Evolutionary conservation across 2,888 invertebrate species (phyloP).

Genomic region (Apamea sordens): DNA sequence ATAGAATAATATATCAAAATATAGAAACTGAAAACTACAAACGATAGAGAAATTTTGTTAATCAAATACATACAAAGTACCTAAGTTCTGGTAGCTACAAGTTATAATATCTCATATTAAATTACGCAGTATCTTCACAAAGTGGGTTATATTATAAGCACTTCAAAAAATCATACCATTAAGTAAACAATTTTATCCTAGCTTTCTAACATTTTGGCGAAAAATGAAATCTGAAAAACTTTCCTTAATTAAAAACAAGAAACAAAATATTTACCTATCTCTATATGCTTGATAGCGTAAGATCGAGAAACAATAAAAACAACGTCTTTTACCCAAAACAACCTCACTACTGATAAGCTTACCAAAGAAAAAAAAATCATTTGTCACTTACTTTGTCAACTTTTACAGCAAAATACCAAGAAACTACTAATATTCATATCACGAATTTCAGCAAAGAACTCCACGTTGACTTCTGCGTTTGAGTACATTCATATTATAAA

Average conservation of each 20-base stretch:
- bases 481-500: constrained; percentile 41
- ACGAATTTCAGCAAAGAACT: constrained; percentile 26
- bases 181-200: neutral
- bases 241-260: neutral
- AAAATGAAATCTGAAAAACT: neutral
- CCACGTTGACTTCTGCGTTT: constrained; percentile 18
- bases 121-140: constrained; percentile 3
- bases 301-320: neutral
- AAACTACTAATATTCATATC: constrained; percentile 16
- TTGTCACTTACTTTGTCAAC: neutral
- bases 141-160: neutral
- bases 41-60: neutral
- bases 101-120: constrained; percentile 6
- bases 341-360: neutral
- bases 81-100: neutral
- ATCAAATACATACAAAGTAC: neutral
- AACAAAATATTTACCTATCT: neutral
- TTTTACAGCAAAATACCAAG: constrained; percentile 3
- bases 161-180: neutral
- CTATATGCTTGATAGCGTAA: neutral
- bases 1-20: too few relatives aligned
- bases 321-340: neutral
- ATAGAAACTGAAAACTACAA: neutral
- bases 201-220: too few relatives aligned
- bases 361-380: neutral